Evolutionary conservation across 64 coral and sea anemone species (phyloP), one percentile per base, ranked within the genome.

Genomic region (Stichodactyla mertensii): DNA sequence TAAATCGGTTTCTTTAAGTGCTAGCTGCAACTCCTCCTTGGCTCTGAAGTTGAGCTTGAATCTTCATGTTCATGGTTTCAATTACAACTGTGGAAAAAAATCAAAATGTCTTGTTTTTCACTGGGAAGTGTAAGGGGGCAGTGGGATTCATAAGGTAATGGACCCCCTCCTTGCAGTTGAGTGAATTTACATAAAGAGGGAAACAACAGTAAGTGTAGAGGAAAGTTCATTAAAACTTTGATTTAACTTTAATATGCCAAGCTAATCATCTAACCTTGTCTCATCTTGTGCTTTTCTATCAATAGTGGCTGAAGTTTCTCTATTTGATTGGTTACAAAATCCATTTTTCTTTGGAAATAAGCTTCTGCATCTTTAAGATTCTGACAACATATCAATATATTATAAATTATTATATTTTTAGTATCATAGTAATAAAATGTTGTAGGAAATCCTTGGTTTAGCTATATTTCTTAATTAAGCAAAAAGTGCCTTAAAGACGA

Each of bases 271-370:
- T 56, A 58, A 99, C 97, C 97, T 99, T 99, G 97, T 88, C 91
- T 89, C 78, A 99, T 88, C 84, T 94, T 99, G 83, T 99, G 93
- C 64, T 99, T 99, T 77, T 99, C 97, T 71, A 95, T 78, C 52
- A 99, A 71, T 23, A 89, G 83, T 67, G 97, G 97, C 88, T 99
- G 97, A 15, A 99, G 80, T n/a, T 92, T 92, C 53, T 99, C 97
- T 59, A 99, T 92, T 67, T 99, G 93, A 80, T 92, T 92, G 27
- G 93, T 95, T 57, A 99, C 77, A 57, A 88, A 92, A 53, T 92
- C 97, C 78, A 95, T 91, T 84, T 99, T 99, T 79, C 97, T 86
- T 88, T 89, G 87, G 83, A 99, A 99, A 89, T 99, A 99, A 71
- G 88, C 82, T 61, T 94, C 97, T 81, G 97, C 97, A 62, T 92